Evolutionary conservation across 2,113 vertebrate species (phyloP), one percentile per base, ranked within the genome.

Genomic region (Emydura subglobosa): DNA sequence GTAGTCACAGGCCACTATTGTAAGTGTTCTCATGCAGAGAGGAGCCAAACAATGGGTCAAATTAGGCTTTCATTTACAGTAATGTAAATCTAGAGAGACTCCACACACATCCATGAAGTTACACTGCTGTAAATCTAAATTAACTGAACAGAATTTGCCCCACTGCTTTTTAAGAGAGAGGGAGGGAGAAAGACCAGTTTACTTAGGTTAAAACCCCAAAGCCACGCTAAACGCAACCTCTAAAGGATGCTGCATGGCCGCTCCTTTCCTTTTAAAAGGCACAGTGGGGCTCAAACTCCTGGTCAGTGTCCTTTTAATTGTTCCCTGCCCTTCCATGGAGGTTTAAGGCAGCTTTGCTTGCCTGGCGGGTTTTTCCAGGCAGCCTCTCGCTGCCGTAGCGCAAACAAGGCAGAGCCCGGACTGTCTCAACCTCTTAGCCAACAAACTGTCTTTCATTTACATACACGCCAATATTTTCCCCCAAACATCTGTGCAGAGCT

Each of bases 321-420:
- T 87, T 88, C 89, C 78, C 83, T 68, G 80, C 84, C 29, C 47
- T 90, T 93, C 91, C 51, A 87, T 29, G 25, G 39, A 91, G 80
- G 39, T 91, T 89, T 82, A 57, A 82, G 61, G 83, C 93, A 80
- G 91, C 42, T 93, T 86, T 92, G 95, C 91, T 68, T 74, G 95
- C 93, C 96, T 82, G 94, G 94, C 72, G 93, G 91, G 90, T 86
- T 94, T 94, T 95, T 88, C 90, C 86, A 91, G 89, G 78, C 90
- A 94, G 54, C 9, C 83, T 95, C 79, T 87, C 80, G 88, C 82
- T 42, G 65, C 83, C 65, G 86, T 61, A 86, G 78, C 39, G 79
- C 89, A 86, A 92, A 95, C 44, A 91, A 39, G 49, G 78, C 84
- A 61, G 72, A 44, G 47, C 82, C 53, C n/a, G 47, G 84, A 91